Conservation (phyloP, 2,888 invertebrate genomes). For the Spodoptera littoralis region DNA sequence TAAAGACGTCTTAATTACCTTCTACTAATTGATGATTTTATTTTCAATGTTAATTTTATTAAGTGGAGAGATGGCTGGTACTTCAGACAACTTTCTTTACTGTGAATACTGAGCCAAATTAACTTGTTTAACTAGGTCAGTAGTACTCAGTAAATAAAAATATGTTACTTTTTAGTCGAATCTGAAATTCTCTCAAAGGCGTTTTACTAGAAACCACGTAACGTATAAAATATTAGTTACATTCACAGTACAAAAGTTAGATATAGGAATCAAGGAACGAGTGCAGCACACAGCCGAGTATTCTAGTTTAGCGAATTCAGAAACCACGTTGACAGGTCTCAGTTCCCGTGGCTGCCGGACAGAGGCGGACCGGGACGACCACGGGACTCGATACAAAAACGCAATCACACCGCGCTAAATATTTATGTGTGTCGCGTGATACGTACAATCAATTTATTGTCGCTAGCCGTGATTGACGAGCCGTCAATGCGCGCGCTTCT, state of each 20-base stretch:
- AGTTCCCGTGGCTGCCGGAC: conserved; percentile 24
- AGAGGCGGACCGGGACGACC: background rate
- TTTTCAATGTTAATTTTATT: conserved; percentile 36
- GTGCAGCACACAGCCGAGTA: conserved; percentile 11
- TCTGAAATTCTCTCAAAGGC: too few species aligned
- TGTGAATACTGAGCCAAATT: conserved; percentile 9
- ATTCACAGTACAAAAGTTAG: conserved; percentile 7
- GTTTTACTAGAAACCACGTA: too few species aligned
- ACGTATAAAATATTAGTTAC: conserved; percentile 7
- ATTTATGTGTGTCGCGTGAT: conserved; percentile 33
- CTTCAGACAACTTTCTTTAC: conserved; percentile 7
- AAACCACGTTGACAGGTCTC: conserved; percentile 24
- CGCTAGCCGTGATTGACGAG: conserved; percentile 49
- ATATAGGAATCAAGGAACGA: conserved; percentile 20
- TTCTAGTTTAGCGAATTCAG: background rate
- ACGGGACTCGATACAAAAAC: conserved; percentile 12
- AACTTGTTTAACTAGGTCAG: conserved; percentile 7
- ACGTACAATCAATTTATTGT: conserved; percentile 51
- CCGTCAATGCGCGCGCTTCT: conserved; percentile 42
- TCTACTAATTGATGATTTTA: conserved; percentile 31
- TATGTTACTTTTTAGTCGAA: too few species aligned
- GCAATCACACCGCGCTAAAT: conserved; percentile 30
- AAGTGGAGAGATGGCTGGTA: conserved; percentile 24
- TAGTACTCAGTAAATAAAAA: conserved; percentile 1
- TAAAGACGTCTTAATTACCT: conserved; percentile 18